These are phyloP conservation scores for Gila robusta DNA, from an alignment of 2,797 vertebrate genomes.

Conservation along the genomic window DNA sequence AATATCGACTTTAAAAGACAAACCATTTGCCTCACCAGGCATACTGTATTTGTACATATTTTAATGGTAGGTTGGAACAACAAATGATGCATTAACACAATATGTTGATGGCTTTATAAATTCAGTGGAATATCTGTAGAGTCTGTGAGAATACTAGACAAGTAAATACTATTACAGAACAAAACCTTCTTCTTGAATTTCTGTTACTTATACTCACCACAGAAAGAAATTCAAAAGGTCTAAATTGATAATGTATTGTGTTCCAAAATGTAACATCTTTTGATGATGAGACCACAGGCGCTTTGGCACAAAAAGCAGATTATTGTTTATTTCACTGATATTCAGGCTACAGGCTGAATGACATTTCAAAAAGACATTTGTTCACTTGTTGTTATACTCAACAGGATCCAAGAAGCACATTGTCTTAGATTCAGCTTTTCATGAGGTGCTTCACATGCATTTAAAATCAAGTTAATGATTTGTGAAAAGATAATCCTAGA, in stretches of 20 bases:
- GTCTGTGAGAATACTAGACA: background rate
- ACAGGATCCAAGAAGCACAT: background rate
- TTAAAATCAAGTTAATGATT: background rate
- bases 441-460: background rate
- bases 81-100: constrained; percentile 11
- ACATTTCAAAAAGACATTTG: constrained; percentile 34
- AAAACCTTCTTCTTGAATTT: constrained; percentile 7
- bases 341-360: constrained; percentile 4
- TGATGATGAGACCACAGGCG: constrained; percentile 33
- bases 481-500: background rate
- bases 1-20: background rate
- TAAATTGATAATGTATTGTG: constrained; percentile 56
- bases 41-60: background rate
- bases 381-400: constrained; percentile 9
- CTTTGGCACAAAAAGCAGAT: constrained; percentile 29
- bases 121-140: constrained; percentile 7
- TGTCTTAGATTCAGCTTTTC: constrained; percentile 2
- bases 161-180: constrained; percentile 3
- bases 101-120: background rate
- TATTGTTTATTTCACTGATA: constrained; percentile 37
- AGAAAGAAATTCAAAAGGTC: constrained; percentile 22
- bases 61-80: constrained; percentile 18
- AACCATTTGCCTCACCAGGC: background rate
- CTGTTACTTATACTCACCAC: constrained; percentile 25
- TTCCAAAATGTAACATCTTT: constrained; percentile 54